phyloP scores from a whole-genome alignment of 2,113 vertebrate genomes.

The Aphelocoma coerulescens region DNA sequence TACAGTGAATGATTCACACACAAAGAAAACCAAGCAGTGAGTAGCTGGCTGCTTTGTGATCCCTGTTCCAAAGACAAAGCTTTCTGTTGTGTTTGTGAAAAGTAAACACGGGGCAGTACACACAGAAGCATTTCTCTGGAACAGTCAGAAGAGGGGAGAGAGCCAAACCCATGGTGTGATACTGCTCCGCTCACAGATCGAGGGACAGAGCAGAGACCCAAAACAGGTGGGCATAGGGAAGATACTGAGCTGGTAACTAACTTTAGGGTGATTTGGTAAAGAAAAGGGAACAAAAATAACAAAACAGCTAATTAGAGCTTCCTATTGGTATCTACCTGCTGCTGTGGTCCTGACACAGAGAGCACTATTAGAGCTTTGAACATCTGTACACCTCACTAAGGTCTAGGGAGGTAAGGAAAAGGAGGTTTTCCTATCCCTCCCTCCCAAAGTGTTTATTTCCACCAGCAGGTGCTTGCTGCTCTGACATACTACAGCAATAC shows the following conservation, averaged over 20 bases:
- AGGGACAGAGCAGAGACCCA: neutral
- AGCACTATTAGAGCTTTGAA: neutral
- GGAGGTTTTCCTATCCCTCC: neutral
- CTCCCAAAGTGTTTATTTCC: neutral
- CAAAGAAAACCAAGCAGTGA: neutral
- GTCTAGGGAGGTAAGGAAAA: neutral
- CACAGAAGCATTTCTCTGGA: neutral
- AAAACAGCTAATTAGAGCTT: neutral
- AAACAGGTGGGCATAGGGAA: fast-evolving
- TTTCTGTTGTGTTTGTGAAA: neutral
- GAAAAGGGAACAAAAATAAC: neutral
- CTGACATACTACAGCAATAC: neutral
- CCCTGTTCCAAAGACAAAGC: neutral
- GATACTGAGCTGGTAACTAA: neutral
- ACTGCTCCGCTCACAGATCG: neutral
- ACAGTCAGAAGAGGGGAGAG: neutral
- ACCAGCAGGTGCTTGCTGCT: neutral
- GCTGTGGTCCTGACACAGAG: neutral
- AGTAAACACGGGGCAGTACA: neutral
- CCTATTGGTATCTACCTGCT: neutral
- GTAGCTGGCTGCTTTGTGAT: neutral
- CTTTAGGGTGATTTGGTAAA: neutral
- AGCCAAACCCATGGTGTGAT: neutral
- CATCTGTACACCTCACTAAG: neutral
- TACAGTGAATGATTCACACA: neutral